Evolutionary conservation across 2,797 vertebrate species (phyloP).

Genomic region (Odontamblyopus lacepedii): DNA sequence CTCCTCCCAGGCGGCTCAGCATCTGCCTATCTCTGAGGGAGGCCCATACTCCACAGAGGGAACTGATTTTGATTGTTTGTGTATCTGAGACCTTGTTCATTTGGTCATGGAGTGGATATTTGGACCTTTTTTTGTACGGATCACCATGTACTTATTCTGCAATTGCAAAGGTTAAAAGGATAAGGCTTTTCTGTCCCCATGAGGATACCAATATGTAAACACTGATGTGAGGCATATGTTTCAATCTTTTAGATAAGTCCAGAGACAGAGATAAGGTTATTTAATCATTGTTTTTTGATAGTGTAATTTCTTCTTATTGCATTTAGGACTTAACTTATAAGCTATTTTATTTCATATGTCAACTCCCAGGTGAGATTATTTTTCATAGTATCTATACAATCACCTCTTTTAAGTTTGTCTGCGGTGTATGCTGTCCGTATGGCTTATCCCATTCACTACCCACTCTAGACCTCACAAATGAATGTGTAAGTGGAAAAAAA

Average conservation of each 20-base stretch:
- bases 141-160: not conserved
- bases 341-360: slow-evolving; percentile 3
- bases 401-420: not conserved
- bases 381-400: slow-evolving; percentile 1
- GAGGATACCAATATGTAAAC: not conserved
- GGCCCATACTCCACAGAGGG: not conserved
- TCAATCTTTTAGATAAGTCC: not conserved
- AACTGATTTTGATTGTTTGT: not conserved
- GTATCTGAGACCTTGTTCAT: not conserved
- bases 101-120: not conserved
- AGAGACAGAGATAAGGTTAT: not conserved
- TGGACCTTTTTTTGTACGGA: not conserved
- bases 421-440: not conserved
- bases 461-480: slow-evolving; percentile 1
- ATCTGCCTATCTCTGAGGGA: not conserved
- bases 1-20: not conserved
- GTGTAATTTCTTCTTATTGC: slow-evolving; percentile 3
- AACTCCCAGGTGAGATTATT: not conserved
- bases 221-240: not conserved
- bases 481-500: not conserved
- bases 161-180: not conserved
- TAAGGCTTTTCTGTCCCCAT: not conserved
- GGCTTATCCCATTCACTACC: not conserved
- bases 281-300: slow-evolving; percentile 7
- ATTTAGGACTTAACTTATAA: not conserved